These are phyloP conservation scores for Calypte anna DNA, from an alignment of 2,113 vertebrate species.

Conservation along the genomic window DNA sequence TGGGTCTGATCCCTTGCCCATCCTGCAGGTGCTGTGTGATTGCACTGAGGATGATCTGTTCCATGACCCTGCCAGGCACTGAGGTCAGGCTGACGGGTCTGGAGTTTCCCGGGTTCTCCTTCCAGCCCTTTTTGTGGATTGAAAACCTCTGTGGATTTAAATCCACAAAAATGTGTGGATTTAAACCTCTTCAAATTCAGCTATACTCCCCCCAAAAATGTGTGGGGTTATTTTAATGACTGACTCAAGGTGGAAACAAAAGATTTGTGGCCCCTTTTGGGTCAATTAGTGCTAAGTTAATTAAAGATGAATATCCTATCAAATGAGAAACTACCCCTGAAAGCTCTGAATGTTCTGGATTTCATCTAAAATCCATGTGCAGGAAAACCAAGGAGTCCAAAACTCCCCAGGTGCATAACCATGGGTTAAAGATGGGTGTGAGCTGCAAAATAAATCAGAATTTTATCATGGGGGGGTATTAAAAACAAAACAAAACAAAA, in stretches of 20 bases:
- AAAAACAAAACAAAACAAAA: background rate
- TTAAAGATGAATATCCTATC: fast-evolving
- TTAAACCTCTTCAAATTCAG: background rate
- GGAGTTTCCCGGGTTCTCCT: no score
- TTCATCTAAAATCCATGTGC: fast-evolving
- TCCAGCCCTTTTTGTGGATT: no score
- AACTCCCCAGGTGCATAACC: background rate
- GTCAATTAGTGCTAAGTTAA: background rate
- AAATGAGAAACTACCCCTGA: background rate
- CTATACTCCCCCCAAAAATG: background rate
- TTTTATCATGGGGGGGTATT: background rate
- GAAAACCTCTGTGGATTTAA: no score
- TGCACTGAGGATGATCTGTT: no score
- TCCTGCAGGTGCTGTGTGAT: no score
- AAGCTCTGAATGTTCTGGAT: background rate
- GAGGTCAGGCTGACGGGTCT: no score
- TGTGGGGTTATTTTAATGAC: background rate
- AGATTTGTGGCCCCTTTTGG: background rate
- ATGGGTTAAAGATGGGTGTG: background rate
- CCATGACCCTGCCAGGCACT: no score
- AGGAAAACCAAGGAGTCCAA: background rate
- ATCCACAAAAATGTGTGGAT: background rate
- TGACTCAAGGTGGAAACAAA: background rate
- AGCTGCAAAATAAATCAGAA: background rate
- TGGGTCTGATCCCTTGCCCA: no score